phyloP scores from a whole-genome alignment of 2,888 invertebrate genomes.

The Hypsopygia costalis region DNA sequence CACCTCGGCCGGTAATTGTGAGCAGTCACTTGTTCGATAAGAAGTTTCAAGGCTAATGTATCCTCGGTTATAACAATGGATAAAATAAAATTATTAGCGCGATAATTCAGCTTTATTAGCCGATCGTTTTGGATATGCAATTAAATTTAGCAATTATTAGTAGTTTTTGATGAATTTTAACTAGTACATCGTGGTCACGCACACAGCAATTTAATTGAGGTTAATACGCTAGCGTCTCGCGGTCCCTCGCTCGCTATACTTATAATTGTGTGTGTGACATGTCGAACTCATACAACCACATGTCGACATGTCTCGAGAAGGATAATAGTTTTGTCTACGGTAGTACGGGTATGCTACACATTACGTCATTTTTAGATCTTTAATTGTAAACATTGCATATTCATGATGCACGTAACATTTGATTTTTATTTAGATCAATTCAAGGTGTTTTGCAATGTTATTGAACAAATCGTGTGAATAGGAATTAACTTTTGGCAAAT shows the following conservation, averaged over 20 bases:
- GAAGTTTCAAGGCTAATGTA: slow-evolving; percentile 74
- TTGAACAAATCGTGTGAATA: not conserved
- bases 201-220: slow-evolving; percentile 36
- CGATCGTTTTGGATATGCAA: slow-evolving; percentile 33
- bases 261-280: slow-evolving; percentile 18
- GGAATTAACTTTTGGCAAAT: too few species aligned
- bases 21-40: slow-evolving; percentile 71
- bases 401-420: slow-evolving; percentile 5
- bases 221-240: slow-evolving; percentile 27
- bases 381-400: slow-evolving; percentile 18
- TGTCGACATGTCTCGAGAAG: slow-evolving; percentile 12
- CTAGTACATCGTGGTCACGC: slow-evolving; percentile 15
- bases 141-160: slow-evolving; percentile 22
- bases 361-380: slow-evolving; percentile 21
- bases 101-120: slow-evolving; percentile 38
- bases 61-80: slow-evolving; percentile 59
- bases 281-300: slow-evolving; percentile 21
- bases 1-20: slow-evolving; percentile 43
- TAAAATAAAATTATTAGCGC: slow-evolving; percentile 38
- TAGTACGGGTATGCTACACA: slow-evolving; percentile 11
- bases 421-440: slow-evolving; percentile 8
- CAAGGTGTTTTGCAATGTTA: slow-evolving; percentile 7
- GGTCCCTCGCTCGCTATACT: slow-evolving; percentile 4
- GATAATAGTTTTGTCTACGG: not conserved
- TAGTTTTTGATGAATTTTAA: slow-evolving; percentile 7